Evolutionary conservation across 2,888 invertebrate genomes (phyloP).

Genomic region (Cetonia aurata): DNA sequence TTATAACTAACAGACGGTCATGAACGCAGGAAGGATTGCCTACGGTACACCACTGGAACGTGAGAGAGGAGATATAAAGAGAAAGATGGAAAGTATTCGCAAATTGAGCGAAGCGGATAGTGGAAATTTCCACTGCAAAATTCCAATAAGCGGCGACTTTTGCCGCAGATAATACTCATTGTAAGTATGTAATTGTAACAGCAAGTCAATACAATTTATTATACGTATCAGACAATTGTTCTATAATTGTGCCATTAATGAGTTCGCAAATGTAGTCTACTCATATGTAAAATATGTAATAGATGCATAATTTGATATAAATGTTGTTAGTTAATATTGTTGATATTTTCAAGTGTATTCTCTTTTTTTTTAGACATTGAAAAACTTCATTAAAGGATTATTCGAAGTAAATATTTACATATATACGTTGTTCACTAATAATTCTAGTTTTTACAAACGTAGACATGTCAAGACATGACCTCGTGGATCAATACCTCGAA

Average conservation of each 20-base stretch:
- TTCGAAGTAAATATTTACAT: too few relatives aligned
- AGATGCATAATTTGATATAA: background rate
- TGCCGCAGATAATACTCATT: slow-evolving; percentile 5
- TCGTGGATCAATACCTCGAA: too few relatives aligned
- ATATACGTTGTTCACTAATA: background rate
- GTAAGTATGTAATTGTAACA: slow-evolving; percentile 7
- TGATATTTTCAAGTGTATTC: too few relatives aligned
- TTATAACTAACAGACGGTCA: slow-evolving; percentile 10
- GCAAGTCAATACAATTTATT: slow-evolving; percentile 1
- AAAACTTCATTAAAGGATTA: too few relatives aligned
- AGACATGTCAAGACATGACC: too few relatives aligned
- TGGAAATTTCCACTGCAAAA: slow-evolving; percentile 35
- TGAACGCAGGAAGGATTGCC: slow-evolving; percentile 3
- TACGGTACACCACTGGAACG: background rate
- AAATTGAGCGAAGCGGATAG: slow-evolving; percentile 22
- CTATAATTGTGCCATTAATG: background rate
- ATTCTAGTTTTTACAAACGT: background rate
- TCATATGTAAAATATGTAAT: slow-evolving; percentile 16
- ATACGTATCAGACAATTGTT: slow-evolving; percentile 10
- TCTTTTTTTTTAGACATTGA: too few relatives aligned
- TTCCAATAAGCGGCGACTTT: slow-evolving; percentile 18
- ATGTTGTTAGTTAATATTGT: background rate
- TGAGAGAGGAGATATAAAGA: background rate
- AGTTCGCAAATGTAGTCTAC: background rate
- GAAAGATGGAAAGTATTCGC: slow-evolving; percentile 24